These are phyloP conservation scores for Macaca nemestrina DNA, from an alignment of 2,113 vertebrate genomes.

Conservation along the genomic window DNA sequence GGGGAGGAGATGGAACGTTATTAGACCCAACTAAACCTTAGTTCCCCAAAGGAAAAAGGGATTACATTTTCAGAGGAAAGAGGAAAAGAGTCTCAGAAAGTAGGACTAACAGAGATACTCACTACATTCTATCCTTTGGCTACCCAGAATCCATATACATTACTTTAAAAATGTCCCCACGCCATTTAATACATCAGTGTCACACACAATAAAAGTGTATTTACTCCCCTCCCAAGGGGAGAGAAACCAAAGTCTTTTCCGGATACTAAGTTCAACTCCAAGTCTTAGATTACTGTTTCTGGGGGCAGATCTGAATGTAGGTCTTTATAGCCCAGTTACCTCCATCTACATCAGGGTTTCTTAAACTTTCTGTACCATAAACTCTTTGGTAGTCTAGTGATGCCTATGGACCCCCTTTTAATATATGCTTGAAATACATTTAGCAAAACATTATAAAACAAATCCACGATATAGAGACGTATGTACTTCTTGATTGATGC, in stretches of 20 bases:
- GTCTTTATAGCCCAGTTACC: neutral
- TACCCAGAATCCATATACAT: neutral
- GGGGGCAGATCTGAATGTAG: neutral
- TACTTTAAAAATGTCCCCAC: neutral
- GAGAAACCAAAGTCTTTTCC: neutral
- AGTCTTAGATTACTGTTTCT: neutral
- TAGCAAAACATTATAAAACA: conserved; percentile 21
- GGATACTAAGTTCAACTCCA: neutral
- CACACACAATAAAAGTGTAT: neutral
- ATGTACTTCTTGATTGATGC: neutral
- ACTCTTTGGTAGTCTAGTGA: neutral
- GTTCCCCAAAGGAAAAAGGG: neutral
- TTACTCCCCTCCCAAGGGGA: neutral
- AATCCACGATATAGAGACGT: neutral
- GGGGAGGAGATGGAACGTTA: neutral
- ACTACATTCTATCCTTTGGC: neutral
- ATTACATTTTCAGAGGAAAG: neutral
- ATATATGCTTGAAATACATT: neutral
- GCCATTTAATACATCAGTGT: neutral
- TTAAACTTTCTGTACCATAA: neutral
- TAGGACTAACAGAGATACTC: neutral
- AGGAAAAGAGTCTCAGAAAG: neutral
- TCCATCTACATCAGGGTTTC: neutral
- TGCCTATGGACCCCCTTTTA: neutral
- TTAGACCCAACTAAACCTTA: neutral